Evolutionary conservation across 2,113 vertebrate species (phyloP).

Genomic region (Mirza zaza): DNA sequence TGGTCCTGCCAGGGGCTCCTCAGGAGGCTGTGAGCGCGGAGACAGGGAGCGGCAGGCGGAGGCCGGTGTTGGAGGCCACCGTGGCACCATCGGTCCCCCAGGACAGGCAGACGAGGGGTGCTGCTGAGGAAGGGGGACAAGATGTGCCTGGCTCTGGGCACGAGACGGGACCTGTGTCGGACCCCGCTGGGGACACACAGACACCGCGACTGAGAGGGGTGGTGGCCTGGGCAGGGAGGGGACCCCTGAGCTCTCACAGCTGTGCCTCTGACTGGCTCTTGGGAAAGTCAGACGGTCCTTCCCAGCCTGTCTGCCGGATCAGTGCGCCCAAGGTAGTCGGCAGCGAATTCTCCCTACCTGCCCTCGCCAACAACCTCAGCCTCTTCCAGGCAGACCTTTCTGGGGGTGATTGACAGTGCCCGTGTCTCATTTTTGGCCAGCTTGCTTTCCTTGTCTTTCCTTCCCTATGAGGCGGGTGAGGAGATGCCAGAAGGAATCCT

Average conservation of each 20-base stretch:
- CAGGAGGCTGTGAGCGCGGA: background rate
- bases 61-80: background rate
- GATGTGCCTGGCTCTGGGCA: background rate
- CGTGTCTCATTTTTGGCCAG: background rate
- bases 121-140: background rate
- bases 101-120: background rate
- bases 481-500: background rate
- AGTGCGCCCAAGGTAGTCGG: background rate
- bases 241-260: background rate
- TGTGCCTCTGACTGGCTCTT: background rate
- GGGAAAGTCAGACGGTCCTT: fast-evolving
- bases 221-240: background rate
- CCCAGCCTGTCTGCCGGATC: background rate
- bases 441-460: background rate
- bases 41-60: background rate
- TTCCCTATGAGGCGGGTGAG: background rate
- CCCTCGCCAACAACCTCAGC: background rate
- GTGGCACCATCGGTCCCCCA: background rate
- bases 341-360: background rate
- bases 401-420: background rate
- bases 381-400: background rate
- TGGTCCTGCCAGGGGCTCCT: background rate
- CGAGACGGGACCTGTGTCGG: background rate
- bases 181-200: background rate
- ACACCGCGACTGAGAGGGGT: background rate